phyloP scores from a whole-genome alignment of 2,797 vertebrate genomes.

The Morus bassanus region DNA sequence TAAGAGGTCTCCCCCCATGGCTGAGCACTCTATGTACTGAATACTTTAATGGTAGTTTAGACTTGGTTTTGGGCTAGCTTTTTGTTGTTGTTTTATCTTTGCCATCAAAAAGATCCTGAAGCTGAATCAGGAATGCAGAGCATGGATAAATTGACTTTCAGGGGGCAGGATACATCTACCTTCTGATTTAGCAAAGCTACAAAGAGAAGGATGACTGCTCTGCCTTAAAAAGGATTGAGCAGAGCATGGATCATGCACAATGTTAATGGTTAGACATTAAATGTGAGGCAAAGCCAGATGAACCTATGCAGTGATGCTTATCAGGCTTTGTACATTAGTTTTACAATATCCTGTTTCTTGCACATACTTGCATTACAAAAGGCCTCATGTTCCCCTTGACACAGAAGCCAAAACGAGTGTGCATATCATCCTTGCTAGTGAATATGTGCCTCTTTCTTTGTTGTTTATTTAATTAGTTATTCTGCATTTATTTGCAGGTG shows the following conservation, averaged over 20 bases:
- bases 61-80: neutral
- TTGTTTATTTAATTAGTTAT: conserved; percentile 59
- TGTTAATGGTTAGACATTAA: conserved; percentile 31
- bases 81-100: neutral
- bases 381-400: neutral
- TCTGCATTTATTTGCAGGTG: conserved; percentile 69
- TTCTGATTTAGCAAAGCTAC: neutral
- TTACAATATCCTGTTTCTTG: neutral
- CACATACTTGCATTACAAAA: neutral
- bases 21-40: neutral
- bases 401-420: neutral
- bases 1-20: neutral
- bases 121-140: neutral
- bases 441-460: neutral
- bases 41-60: neutral
- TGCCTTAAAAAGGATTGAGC: neutral
- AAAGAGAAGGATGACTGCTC: neutral
- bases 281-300: neutral
- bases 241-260: neutral
- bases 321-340: conserved; percentile 21
- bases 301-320: conserved; percentile 13
- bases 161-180: neutral
- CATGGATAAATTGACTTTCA: conserved; percentile 7
- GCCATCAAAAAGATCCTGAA: neutral
- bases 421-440: neutral